phyloP scores from a whole-genome alignment of 2,797 vertebrate species.

The Micrastur ruficollis region DNA sequence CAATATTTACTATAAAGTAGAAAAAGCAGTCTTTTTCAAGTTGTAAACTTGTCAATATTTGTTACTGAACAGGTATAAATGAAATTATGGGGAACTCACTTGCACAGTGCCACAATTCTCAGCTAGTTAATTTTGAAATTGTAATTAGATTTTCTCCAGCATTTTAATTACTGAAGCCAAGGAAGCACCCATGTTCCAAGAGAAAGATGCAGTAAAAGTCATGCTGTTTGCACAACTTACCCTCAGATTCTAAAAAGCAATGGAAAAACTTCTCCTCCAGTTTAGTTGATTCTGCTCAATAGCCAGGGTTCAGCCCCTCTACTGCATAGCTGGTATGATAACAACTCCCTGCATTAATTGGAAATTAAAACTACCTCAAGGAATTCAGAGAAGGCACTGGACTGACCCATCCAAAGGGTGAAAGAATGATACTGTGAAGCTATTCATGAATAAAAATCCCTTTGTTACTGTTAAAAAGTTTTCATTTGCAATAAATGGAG shows the following conservation, averaged over 20 bases:
- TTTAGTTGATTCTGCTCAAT: neutral
- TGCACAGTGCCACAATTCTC: neutral
- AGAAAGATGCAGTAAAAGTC: neutral
- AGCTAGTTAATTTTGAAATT: neutral
- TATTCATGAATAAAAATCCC: neutral
- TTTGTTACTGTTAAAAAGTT: neutral
- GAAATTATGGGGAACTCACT: neutral
- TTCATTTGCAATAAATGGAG: neutral
- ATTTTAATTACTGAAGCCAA: neutral
- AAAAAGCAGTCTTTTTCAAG: neutral
- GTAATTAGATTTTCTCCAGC: neutral
- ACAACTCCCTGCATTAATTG: fast-evolving
- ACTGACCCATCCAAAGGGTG: neutral
- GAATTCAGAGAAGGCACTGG: neutral
- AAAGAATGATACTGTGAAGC: neutral
- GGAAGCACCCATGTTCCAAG: neutral
- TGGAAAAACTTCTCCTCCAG: neutral
- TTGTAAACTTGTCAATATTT: neutral
- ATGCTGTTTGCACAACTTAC: neutral
- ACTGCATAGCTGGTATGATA: neutral
- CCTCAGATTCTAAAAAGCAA: neutral
- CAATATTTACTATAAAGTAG: neutral
- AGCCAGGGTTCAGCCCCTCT: neutral
- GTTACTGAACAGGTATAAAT: neutral
- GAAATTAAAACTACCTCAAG: neutral